phyloP scores from a whole-genome alignment of 2,113 vertebrate species.

The Abramis brama region DNA sequence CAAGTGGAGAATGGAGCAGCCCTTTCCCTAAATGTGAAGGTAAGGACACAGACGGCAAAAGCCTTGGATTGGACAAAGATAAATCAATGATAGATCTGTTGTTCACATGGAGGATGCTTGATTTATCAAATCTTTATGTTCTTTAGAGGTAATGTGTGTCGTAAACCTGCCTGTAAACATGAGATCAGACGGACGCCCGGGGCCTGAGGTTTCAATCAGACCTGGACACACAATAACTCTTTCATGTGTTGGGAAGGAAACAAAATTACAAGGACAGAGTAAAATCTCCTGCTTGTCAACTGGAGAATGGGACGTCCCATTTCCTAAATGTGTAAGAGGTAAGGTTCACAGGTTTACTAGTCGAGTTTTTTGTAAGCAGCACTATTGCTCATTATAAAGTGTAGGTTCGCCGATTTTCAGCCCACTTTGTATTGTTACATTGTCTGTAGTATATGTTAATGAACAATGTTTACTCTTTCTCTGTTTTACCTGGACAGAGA shows the following conservation, averaged over 20 bases:
- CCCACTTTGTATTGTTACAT: too few relatives aligned
- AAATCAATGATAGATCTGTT: neutral
- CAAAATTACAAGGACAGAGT: neutral
- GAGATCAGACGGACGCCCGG: neutral
- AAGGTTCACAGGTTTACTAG: too few relatives aligned
- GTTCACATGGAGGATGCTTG: neutral
- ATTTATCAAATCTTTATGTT: neutral
- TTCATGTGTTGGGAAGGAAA: neutral
- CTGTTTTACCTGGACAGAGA: too few relatives aligned
- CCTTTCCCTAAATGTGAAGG: constrained; percentile 55
- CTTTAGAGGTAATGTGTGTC: neutral
- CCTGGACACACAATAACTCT: constrained; percentile 7
- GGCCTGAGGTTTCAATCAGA: neutral
- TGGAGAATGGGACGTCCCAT: neutral
- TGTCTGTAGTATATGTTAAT: too few relatives aligned
- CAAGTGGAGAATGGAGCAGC: too few relatives aligned
- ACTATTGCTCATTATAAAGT: neutral
- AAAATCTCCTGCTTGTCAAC: accelerated
- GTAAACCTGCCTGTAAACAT: neutral
- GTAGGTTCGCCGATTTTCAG: neutral
- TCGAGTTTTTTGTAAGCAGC: neutral
- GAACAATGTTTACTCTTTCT: too few relatives aligned
- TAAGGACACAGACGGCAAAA: constrained; percentile 57
- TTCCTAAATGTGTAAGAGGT: neutral
- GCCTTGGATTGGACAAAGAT: neutral